Evolutionary conservation across 2,888 invertebrate species (phyloP), one percentile per base, ranked within the genome.

Genomic region (Drosophila neonasuta): DNA sequence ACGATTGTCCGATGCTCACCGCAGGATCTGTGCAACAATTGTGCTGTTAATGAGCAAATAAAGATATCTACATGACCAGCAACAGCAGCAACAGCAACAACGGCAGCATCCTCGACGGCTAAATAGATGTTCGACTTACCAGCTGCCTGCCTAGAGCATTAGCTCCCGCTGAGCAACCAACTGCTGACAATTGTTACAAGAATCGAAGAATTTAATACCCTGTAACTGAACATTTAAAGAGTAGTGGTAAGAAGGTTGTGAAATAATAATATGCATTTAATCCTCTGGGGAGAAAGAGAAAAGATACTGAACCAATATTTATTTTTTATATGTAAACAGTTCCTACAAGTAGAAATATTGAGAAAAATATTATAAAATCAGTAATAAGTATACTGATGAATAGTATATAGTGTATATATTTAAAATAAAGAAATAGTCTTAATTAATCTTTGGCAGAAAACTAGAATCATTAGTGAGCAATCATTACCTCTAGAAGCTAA

Each of bases 41-140:
- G 86, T 71, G 60, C 69, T 79, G 80, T 81, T 87, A 88, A 88
- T 87, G 79, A 86, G 80, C 75, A 76, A 87, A 88, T 88, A 81
- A 88, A 86, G 88, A 88, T 84, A 79, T 87, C 78, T 70, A 49
- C 57, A 66, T 64, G 63, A 70, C 63, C 68, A 78, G 71, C 67
- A 57, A 39, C 66, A 50, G 51, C 64, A 71, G 34, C 52, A 48
- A 29, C 72, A 68, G 11, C 36, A 36, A 32, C 24, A 24, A 24
- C 24, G 6, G 24, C 24, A 24, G 59, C 71, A 32, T 36, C 69
- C 52, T 64, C 62, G 52, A 13, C 65, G 59, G 50, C 74, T 74
- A 77, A 83, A 80, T 80, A 78, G 71, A 66, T 68, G 57, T 58
- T 13, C 59, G 54, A 58, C 58, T 54, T 59, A 54, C 68, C 75